Evolutionary conservation across 2,888 invertebrate species (phyloP).

Genomic region (Trachelus tabidus): DNA sequence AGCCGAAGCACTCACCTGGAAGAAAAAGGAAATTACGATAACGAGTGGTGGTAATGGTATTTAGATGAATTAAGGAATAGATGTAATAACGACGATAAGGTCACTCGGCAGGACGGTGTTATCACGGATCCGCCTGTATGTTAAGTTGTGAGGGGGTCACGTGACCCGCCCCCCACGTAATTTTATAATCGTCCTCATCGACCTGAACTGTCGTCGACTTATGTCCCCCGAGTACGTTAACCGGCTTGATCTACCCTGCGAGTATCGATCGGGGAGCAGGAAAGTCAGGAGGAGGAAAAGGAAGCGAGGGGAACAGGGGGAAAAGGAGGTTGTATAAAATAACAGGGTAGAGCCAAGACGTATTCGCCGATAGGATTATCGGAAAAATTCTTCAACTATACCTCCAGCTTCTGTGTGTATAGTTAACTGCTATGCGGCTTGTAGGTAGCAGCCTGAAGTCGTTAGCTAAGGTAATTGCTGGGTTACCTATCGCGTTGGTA

Average conservation of each 20-base stretch:
- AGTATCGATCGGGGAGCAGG: neutral
- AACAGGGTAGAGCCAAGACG: neutral
- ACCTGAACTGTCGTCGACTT: neutral
- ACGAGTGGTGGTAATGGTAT: neutral
- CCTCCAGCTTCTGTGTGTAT: neutral
- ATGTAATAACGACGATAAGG: neutral
- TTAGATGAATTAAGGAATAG: neutral
- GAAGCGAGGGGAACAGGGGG: neutral
- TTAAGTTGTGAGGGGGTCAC: neutral
- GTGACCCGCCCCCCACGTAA: neutral
- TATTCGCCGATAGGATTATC: neutral
- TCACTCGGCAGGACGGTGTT: neutral
- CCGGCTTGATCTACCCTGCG: neutral
- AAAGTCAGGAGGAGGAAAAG: neutral
- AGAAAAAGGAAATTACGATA: slow-evolving; percentile 29
- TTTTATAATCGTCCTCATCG: neutral
- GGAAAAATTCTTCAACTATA: neutral
- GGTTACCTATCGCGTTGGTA: neutral
- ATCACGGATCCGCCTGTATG: neutral
- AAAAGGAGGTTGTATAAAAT: neutral
- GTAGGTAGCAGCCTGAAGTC: neutral
- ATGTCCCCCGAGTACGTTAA: neutral
- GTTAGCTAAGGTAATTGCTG: neutral
- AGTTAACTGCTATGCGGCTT: neutral
- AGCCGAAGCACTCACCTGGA: slow-evolving; percentile 35